Evolutionary conservation across 2,797 vertebrate species (phyloP), one percentile per base, ranked within the genome.

Genomic region (Peromyscus aztecus): DNA sequence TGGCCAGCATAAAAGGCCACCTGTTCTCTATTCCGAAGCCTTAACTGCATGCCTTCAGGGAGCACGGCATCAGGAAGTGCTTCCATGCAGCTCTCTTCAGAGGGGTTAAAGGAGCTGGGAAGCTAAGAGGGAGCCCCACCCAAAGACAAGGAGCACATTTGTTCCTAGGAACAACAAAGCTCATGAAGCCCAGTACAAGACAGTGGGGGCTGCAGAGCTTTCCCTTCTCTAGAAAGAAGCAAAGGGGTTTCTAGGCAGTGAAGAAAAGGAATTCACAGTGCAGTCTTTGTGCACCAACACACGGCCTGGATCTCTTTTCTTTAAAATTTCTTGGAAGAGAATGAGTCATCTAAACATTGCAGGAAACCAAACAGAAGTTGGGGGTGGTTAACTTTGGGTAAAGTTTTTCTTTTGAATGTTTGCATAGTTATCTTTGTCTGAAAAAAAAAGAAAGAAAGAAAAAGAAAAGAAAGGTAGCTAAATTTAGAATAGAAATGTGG

Each of bases 101-200:
- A 19, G 24, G 61, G 61, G 31, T 5, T 67, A 85, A 90, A 16
- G 21, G 84, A 86, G 40, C 49, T 59, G 77, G 75, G 84, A 96
- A 37, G 61, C 89, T 89, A 52, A 71, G 37, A 83, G 71, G 59
- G 57, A 49, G 7, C 80, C 88, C 88, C 89, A 94, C 81, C 96
- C 91, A 89, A 96, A 97, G 82, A 97, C 97, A 98, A 98, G 95
- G 21, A 5, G 75, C n/a, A 81, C 75, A 96, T 97, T 97, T 98
- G 94, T 97, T 96, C 93, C 87, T 24, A 57, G 76, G 73, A 92
- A 80, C 67, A 96, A 75, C 73, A 80, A 97, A 97, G n/a, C 71
- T 65, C 93, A 86, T 31, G 77, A 91, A 90, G 73, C 52, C 10
- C 23, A 93, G 84, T 16, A 40, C 1, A 6, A 14, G 69, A 94